Conservation (phyloP, 2,888 invertebrate genomes). For the Tanaodytes sp. region DNA sequence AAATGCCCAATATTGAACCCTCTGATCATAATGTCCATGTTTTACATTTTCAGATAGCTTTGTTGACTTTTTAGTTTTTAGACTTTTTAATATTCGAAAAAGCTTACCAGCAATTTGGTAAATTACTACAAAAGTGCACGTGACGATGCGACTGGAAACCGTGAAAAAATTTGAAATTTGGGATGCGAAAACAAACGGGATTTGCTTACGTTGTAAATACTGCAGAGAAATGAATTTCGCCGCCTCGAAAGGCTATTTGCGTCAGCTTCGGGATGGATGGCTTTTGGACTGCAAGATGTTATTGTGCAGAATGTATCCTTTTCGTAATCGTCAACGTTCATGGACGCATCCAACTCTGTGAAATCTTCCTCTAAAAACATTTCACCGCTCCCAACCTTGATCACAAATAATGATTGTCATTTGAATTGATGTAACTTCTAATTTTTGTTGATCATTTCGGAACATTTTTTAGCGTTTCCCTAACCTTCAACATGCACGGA, state of each 20-base stretch:
- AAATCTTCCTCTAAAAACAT: conserved; percentile 88
- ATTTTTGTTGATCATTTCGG: too few species aligned
- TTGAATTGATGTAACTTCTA: too few species aligned
- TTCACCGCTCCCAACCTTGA: conserved; percentile 90
- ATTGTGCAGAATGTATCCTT: conserved; percentile 60
- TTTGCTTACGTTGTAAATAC: conserved; percentile 77
- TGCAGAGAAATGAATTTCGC: conserved; percentile 78
- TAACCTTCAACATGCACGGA: too few species aligned
- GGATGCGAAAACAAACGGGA: too few species aligned
- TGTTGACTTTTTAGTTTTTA: too few species aligned
- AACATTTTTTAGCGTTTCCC: too few species aligned
- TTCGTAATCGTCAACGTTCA: conserved; percentile 58
- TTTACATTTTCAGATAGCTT: too few species aligned
- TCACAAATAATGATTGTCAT: not conserved
- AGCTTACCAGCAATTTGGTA: not conserved
- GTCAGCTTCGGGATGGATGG: conserved; percentile 64
- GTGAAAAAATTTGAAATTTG: not conserved
- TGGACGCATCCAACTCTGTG: conserved; percentile 78
- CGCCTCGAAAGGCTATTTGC: conserved; percentile 69
- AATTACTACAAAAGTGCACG: not conserved
- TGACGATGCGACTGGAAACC: too few species aligned
- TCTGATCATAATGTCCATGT: too few species aligned
- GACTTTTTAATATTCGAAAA: too few species aligned
- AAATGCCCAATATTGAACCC: too few species aligned
- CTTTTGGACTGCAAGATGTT: conserved; percentile 63